These are phyloP conservation scores for Elgonia sp. DNA, from an alignment of 2,888 invertebrate species.

Conservation along the genomic window DNA sequence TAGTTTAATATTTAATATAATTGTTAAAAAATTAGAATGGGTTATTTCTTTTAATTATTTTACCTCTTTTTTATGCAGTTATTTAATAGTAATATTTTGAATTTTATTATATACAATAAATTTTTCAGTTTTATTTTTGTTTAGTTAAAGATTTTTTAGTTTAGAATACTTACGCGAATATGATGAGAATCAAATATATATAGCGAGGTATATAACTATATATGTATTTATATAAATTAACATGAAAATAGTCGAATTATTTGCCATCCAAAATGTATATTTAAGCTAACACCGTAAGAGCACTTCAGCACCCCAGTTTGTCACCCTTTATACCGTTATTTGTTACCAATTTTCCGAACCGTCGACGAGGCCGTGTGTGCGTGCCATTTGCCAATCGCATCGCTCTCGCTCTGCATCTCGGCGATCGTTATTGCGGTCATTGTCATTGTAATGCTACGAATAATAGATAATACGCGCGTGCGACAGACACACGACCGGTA, in stretches of 20 bases:
- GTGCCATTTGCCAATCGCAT: conserved; percentile 73
- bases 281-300: conserved; percentile 70
- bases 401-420: conserved; percentile 73
- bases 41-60: too few species aligned
- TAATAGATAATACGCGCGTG: conserved; percentile 82
- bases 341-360: conserved; percentile 87
- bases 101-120: too few species aligned
- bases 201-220: too few species aligned
- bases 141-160: too few species aligned
- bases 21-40: too few species aligned
- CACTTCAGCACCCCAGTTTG: conserved; percentile 70
- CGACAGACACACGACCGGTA: conserved; percentile 81
- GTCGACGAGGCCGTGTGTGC: conserved; percentile 82
- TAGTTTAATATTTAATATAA: too few species aligned
- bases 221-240: conserved; percentile 18
- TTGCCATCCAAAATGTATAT: conserved; percentile 63
- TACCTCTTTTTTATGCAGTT: too few species aligned
- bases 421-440: conserved; percentile 85
- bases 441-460: conserved; percentile 85
- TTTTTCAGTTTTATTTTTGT: too few species aligned
- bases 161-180: neutral
- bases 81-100: too few species aligned
- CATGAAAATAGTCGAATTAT: conserved; percentile 52
- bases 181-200: neutral
- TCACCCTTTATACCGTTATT: conserved; percentile 82